These are phyloP conservation scores for Squalus acanthias DNA, from an alignment of 2,797 vertebrate species.

Conservation along the genomic window DNA sequence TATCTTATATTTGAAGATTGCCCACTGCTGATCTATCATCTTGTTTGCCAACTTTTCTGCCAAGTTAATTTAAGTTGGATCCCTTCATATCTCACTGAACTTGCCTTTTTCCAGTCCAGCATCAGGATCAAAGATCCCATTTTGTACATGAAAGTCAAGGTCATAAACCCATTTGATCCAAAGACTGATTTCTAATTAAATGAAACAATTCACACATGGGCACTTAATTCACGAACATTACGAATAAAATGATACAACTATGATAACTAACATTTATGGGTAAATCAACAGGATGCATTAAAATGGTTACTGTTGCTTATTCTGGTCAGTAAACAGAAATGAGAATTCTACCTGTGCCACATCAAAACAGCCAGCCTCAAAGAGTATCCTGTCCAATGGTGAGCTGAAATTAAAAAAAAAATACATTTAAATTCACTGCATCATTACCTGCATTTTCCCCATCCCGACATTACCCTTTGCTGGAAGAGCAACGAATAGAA, in stretches of 20 bases:
- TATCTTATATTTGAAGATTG: not conserved
- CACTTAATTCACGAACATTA: not conserved
- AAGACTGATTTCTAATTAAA: not conserved
- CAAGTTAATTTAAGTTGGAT: not conserved
- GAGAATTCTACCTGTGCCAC: constrained; percentile 61
- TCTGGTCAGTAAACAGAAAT: not conserved
- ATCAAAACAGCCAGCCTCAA: constrained; percentile 68
- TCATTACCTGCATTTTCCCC: not conserved
- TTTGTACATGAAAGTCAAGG: not conserved
- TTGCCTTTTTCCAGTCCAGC: not conserved
- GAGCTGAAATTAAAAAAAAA: constrained; percentile 51
- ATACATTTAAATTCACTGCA: not conserved
- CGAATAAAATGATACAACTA: not conserved
- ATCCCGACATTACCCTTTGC: not conserved
- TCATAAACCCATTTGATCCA: not conserved
- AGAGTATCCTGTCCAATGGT: constrained; percentile 48
- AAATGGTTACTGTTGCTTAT: not conserved
- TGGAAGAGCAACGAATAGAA: not conserved
- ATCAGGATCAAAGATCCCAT: not conserved
- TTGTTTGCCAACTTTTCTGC: not conserved
- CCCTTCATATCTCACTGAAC: not conserved
- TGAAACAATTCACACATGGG: not conserved
- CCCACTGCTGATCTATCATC: not conserved
- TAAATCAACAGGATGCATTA: not conserved
- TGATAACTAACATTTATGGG: not conserved